Evolutionary conservation across 2,113 vertebrate species (phyloP).

Genomic region (Platysternon megacephalum): DNA sequence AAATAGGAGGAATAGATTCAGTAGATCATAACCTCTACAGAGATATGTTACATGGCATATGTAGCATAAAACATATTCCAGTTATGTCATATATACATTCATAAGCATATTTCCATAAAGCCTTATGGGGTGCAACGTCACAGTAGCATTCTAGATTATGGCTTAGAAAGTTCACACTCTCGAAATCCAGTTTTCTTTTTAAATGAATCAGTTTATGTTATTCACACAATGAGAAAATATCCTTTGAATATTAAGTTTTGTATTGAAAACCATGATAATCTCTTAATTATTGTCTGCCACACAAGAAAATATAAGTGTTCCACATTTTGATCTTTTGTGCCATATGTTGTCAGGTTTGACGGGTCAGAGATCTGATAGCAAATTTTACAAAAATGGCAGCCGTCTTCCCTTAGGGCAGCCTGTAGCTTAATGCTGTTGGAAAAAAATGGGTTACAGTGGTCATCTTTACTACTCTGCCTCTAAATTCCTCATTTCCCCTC

Average conservation of each 20-base stretch:
- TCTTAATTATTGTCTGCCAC: not conserved
- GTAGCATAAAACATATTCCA: too few relatives aligned
- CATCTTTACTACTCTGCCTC: too few relatives aligned
- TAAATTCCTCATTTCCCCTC: not conserved
- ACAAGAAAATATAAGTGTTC: constrained; percentile 8
- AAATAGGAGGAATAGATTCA: too few relatives aligned
- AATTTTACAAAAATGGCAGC: constrained; percentile 31
- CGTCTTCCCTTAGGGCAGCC: not conserved
- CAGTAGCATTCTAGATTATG: not conserved
- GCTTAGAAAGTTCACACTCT: not conserved
- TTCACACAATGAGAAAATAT: constrained; percentile 5
- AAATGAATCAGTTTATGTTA: constrained; percentile 11
- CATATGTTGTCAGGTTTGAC: constrained; percentile 19
- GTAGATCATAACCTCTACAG: too few relatives aligned
- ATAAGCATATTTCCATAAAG: too few relatives aligned
- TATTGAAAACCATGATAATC: not conserved
- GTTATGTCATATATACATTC: too few relatives aligned
- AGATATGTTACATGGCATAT: too few relatives aligned
- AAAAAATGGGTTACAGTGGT: not conserved
- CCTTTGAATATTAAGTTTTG: not conserved
- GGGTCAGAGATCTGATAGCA: constrained; percentile 20
- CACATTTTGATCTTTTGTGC: constrained; percentile 14
- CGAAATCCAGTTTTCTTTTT: not conserved
- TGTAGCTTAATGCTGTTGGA: not conserved
- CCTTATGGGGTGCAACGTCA: too few relatives aligned